These are phyloP conservation scores for Volucella inflata DNA, from an alignment of 2,888 invertebrate genomes.

Conservation along the genomic window DNA sequence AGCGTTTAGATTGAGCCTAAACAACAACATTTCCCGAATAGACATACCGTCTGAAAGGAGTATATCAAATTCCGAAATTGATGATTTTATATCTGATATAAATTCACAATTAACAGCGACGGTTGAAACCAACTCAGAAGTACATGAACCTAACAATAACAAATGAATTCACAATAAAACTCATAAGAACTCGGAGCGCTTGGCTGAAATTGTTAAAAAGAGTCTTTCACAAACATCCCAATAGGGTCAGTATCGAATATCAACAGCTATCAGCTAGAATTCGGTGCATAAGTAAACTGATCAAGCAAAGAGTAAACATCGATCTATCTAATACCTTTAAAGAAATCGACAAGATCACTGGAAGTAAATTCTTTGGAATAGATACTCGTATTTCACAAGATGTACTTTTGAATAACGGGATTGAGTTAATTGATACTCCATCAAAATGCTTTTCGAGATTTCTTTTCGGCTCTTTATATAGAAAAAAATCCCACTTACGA, in stretches of 20 bases:
- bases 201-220: slow-evolving; percentile 9
- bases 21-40: too few species aligned
- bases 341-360: too few species aligned
- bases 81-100: too few species aligned
- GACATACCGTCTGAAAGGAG: too few species aligned
- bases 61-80: too few species aligned
- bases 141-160: background rate
- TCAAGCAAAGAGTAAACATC: slow-evolving; percentile 18
- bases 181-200: background rate
- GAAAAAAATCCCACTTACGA: background rate
- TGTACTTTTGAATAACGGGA: background rate
- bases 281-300: slow-evolving; percentile 6
- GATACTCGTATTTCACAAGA: slow-evolving; percentile 24
- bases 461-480: slow-evolving; percentile 11
- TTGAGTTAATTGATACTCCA: slow-evolving; percentile 3
- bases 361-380: background rate
- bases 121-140: too few species aligned
- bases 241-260: slow-evolving; percentile 16
- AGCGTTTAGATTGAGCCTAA: too few species aligned
- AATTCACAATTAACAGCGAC: too few species aligned
- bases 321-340: slow-evolving; percentile 17
- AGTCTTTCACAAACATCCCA: slow-evolving; percentile 2
- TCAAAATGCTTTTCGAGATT: slow-evolving; percentile 21
- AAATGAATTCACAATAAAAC: slow-evolving; percentile 19
- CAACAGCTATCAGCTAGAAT: slow-evolving; percentile 18